phyloP scores from a whole-genome alignment of 2,113 vertebrate species.

The Meleagris gallopavo region DNA sequence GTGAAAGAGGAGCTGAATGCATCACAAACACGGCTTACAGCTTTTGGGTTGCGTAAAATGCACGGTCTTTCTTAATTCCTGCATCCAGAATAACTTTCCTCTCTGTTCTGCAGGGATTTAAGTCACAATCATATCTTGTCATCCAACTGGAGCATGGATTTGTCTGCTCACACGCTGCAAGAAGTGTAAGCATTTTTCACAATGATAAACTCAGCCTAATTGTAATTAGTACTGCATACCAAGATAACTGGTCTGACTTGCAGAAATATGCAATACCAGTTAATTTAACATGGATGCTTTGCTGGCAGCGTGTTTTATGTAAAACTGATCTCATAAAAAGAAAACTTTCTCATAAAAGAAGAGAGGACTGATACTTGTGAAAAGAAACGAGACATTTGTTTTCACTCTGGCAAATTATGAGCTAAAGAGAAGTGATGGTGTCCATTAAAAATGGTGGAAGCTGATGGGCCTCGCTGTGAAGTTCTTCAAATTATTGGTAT shows the following conservation, averaged over 20 bases:
- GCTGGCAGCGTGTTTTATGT: neutral
- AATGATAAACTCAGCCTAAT: neutral
- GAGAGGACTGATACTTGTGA: neutral
- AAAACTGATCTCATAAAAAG: neutral
- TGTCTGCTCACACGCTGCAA: conserved; percentile 74
- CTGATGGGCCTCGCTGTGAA: neutral
- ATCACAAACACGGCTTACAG: neutral
- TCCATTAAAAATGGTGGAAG: neutral
- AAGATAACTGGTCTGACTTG: neutral
- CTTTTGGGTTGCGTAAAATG: neutral
- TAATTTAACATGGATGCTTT: neutral
- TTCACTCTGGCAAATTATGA: neutral
- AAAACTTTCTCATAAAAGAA: neutral
- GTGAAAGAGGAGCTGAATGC: neutral
- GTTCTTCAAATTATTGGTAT: neutral
- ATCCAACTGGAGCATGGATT: conserved; percentile 78
- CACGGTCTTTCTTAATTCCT: neutral
- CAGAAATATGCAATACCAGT: neutral
- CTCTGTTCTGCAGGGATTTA: conserved; percentile 78
- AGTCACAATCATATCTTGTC: conserved; percentile 80
- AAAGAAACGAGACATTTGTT: neutral
- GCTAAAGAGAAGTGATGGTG: neutral
- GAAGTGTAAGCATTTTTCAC: conserved; percentile 82
- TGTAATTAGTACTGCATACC: neutral
- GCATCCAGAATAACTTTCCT: neutral